Evolutionary conservation across 2,888 invertebrate genomes (phyloP).

Genomic region (Pseudanteris insignis): DNA sequence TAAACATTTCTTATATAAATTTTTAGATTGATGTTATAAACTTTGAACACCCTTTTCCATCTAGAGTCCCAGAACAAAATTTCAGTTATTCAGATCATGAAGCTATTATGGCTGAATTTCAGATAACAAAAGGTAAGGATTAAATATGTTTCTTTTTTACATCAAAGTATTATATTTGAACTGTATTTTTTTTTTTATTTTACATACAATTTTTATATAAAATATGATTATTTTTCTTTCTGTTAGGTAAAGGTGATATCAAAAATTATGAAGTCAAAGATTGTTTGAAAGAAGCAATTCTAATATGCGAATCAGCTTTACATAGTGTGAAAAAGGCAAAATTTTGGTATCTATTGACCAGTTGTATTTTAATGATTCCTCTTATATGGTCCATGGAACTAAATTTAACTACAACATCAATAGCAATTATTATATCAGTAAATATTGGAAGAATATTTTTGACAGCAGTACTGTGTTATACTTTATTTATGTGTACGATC

Average conservation of each 20-base stretch:
- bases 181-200: not conserved
- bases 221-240: slow-evolving; percentile 11
- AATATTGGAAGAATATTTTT: slow-evolving; percentile 73
- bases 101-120: slow-evolving; percentile 74
- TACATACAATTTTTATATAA: too few species aligned
- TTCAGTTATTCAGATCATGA: slow-evolving; percentile 93
- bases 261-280: slow-evolving; percentile 52
- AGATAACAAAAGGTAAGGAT: slow-evolving; percentile 53
- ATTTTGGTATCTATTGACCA: slow-evolving; percentile 69
- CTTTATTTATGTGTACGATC: slow-evolving; percentile 79
- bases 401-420: slow-evolving; percentile 51
- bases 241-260: slow-evolving; percentile 48
- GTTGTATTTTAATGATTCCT: slow-evolving; percentile 68
- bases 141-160: not conserved
- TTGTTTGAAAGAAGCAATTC: slow-evolving; percentile 70
- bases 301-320: slow-evolving; percentile 71
- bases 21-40: slow-evolving; percentile 67
- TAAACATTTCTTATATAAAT: slow-evolving; percentile 24
- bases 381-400: slow-evolving; percentile 58
- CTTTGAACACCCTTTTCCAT: slow-evolving; percentile 78
- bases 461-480: slow-evolving; percentile 73
- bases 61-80: slow-evolving; percentile 75
- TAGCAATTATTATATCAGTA: slow-evolving; percentile 65
- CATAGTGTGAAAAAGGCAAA: slow-evolving; percentile 68
- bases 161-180: too few species aligned